Base-by-base conservation (phyloP, 2,113 vertebrate species). In the Cacatua alba region DNA sequence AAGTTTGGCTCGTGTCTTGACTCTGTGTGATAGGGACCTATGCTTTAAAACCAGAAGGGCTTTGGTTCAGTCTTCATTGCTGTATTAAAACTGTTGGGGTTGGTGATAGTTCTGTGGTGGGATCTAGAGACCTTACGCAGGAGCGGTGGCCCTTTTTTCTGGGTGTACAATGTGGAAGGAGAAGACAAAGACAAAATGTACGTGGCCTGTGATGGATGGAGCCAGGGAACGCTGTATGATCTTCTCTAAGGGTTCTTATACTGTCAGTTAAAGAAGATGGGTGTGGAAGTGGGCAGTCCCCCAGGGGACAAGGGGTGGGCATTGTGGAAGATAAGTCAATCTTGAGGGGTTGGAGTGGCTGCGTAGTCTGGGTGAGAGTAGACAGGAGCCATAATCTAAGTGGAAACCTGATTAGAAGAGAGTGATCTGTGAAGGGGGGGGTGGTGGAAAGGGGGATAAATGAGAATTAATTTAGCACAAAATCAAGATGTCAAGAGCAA, bases 401-500 rank as follows among this genome's bases (percentile, higher is more conserved):
- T 31, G 35, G 57, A 89, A 90, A 33, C 29, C 39, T 95, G 81
- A 89, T 83, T 67, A 86, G 55, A 44, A 53, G 12, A 81, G 51
- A 4, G 8, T 13, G 55, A 51, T 78, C 72, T 69, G 0, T 49
- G 31, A 63, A 78, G 88, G 41, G 77, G 76, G 60, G 80, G 94
- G 53, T 39, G 39, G 31, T 14, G 11, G 82, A 89, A 92, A 48
- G 69, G 72, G 89, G 74, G 41, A 95, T 94, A 96, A 95, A 95
- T 65, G 95, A 95, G 78, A 92, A 92, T 84, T 95, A 94, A 95
- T 94, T 87, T 87, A 96, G 90, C 87, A 80, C 78, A 91, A 95
- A 97, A 95, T 96, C 94, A 95, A 96, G 89, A 90, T 74, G 91
- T 90, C 90, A 89, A 94, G 95, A 94, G 59, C 44, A 69, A 92